Evolutionary conservation across 2,797 vertebrate genomes (phyloP).

Genomic region (Lacerta viridis): DNA sequence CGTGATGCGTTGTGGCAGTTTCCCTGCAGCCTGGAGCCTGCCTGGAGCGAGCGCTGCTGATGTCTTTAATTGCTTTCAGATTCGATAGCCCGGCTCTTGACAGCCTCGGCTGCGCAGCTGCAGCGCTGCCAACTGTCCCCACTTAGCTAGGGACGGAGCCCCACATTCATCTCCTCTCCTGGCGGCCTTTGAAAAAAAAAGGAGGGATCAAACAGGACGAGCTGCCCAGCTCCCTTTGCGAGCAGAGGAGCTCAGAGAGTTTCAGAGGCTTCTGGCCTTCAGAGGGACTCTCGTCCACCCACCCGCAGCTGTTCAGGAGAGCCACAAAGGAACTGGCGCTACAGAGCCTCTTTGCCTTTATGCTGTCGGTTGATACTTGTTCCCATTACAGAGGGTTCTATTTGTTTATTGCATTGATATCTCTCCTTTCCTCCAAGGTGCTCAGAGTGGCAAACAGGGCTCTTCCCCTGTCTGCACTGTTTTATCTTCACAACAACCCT

Average conservation of each 20-base stretch:
- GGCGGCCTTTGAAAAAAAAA: neutral
- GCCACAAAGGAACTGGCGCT: too few relatives aligned
- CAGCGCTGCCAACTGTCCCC: constrained; percentile 34
- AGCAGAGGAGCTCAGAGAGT: too few relatives aligned
- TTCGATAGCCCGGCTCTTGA: constrained; percentile 91
- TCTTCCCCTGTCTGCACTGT: too few relatives aligned
- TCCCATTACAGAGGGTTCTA: too few relatives aligned
- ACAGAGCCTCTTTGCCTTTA: rapidly evolving
- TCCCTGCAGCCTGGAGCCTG: constrained; percentile 92
- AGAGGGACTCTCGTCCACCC: neutral
- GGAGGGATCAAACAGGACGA: neutral
- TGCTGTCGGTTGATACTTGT: too few relatives aligned
- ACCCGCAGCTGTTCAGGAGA: rapidly evolving
- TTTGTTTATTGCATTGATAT: too few relatives aligned
- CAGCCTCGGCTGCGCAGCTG: constrained; percentile 55
- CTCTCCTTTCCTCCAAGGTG: too few relatives aligned
- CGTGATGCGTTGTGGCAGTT: constrained; percentile 95
- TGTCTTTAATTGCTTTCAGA: constrained; percentile 99
- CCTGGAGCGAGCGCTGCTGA: constrained; percentile 95
- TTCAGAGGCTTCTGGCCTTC: neutral
- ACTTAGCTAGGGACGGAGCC: neutral
- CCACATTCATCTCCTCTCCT: neutral
- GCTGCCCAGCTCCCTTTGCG: neutral
- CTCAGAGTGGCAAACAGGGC: too few relatives aligned
- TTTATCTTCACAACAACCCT: too few relatives aligned